Evolutionary conservation across 1,140 invertebrate species (phyloP).

Genomic region (Littorina saxatilis): DNA sequence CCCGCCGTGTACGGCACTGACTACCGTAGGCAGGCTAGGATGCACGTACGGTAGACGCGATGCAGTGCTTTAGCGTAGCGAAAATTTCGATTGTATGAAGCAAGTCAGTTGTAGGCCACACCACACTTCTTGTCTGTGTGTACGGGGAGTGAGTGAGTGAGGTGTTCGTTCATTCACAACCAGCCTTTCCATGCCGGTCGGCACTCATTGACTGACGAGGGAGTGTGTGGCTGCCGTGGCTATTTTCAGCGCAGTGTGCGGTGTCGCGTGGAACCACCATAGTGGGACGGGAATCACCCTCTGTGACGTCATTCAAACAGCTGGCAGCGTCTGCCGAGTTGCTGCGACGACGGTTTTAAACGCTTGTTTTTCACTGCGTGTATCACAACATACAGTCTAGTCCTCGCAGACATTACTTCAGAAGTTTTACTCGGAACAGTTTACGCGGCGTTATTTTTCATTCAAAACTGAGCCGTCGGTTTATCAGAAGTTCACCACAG

Average conservation of each 20-base stretch:
- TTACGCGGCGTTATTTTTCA: too few species aligned
- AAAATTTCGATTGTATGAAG: conserved; percentile 5
- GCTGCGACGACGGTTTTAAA: too few species aligned
- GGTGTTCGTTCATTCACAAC: conserved; percentile 19
- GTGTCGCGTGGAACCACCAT: conserved; percentile 22
- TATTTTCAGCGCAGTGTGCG: conserved; percentile 29
- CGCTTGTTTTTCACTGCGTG: too few species aligned
- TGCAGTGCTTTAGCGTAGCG: not conserved
- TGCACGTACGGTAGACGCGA: conserved; percentile 1
- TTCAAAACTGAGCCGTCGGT: too few species aligned
- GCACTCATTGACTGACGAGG: conserved; percentile 41
- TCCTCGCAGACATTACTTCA: too few species aligned
- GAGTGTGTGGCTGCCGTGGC: conserved; percentile 16
- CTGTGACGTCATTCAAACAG: conserved; percentile 30
- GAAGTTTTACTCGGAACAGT: too few species aligned
- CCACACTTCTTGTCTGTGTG: not conserved
- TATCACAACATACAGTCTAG: too few species aligned
- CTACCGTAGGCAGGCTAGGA: too few species aligned
- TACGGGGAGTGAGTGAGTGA: not conserved
- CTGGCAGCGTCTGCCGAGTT: conserved; percentile 2
- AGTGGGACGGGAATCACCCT: conserved; percentile 37
- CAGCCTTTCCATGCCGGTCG: conserved; percentile 2
- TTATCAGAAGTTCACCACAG: too few species aligned
- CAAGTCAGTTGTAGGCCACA: conserved; percentile 23
- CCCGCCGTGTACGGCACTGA: too few species aligned